Base-by-base conservation (phyloP, 2,797 vertebrate genomes). In the Microctenopoma lineatum region DNA sequence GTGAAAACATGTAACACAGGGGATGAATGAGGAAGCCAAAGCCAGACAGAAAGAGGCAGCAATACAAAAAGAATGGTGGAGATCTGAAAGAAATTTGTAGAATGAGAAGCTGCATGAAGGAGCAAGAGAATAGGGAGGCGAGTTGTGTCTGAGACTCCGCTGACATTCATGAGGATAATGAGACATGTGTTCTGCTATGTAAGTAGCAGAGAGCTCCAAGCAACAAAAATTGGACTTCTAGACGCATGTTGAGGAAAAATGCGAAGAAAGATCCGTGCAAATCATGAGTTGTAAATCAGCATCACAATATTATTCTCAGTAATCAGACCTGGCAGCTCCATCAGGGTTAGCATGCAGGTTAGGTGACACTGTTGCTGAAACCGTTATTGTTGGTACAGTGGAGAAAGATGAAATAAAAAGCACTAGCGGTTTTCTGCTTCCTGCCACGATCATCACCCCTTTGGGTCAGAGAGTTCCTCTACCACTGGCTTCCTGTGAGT, bases 91-190 rank as follows among this genome's bases (percentile, higher is more conserved):
- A 70, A 42, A 29, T 18, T 45, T n/a, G 51, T 36, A 59, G 58
- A 8, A 6, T 34, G 5, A 7, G 25, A 41, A 44, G 54, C 16
- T 18, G 10, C 21, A 45, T 34, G 48, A 21, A 55, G n/a, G 25
- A 46, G 26, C 29, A 42, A 57, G 21, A 63, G 46, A 18, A n/a
- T 11, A 18, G 39, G n/a, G 41, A 36, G 47, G 42, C 8, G 7
- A 8, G 41, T 5, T 34, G 7, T 18, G 50, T 34, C 25, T 55
- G 38, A 69, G 21, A 56, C 39, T 60, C 38, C 21, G 50, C 50
- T 60, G 69, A 46, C 25, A 45, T 59, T 66, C 32, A 45, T 42
- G 42, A 59, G 53, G 68, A 69, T 60, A 58, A 70, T 75, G 52
- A 77, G 57, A 52, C 41, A 55, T 70, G n/a, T 56, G 32, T n/a